A percentile compares a stretch with the other conserved stretches of the same genome.
Evolutionary conservation across 2,888 invertebrate genomes (phyloP).

Genomic region (Drosophila nr. perissopoda): DNA sequence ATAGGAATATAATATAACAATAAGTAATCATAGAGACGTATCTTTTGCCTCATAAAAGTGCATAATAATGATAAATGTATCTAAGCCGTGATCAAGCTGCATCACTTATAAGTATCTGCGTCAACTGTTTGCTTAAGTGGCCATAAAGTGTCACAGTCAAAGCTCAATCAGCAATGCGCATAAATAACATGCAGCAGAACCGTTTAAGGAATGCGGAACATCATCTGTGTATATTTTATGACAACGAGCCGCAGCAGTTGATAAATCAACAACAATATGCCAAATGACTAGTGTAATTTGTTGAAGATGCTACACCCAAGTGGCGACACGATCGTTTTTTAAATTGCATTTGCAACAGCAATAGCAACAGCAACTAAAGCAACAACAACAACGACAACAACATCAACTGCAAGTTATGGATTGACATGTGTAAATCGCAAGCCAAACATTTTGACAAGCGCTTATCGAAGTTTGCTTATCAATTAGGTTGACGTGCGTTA

Average conservation of each 20-base stretch:
- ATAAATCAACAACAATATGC: slow-evolving; percentile 33
- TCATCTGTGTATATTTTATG: slow-evolving; percentile 25
- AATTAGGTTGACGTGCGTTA: slow-evolving; percentile 53
- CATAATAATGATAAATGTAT: slow-evolving; percentile 22
- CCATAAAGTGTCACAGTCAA: slow-evolving; percentile 52
- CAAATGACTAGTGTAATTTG: slow-evolving; percentile 11
- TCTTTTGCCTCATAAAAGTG: neutral
- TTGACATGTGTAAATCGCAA: slow-evolving; percentile 76
- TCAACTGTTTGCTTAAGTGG: slow-evolving; percentile 13
- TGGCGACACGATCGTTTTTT: neutral
- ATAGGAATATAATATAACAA: neutral
- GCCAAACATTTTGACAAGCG: slow-evolving; percentile 75
- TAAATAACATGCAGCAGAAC: slow-evolving; percentile 43
- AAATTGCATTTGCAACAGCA: slow-evolving; percentile 9
- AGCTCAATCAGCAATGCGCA: slow-evolving; percentile 62
- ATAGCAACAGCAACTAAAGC: slow-evolving; percentile 10
- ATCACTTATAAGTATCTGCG: slow-evolving; percentile 12
- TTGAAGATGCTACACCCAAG: slow-evolving; percentile 5
- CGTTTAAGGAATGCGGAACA: slow-evolving; percentile 67
- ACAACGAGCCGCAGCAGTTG: slow-evolving; percentile 15
- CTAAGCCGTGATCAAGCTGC: slow-evolving; percentile 27
- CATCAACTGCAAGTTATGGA: slow-evolving; percentile 45
- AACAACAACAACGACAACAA: neutral
- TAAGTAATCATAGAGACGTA: neutral
- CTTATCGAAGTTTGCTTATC: slow-evolving; percentile 70